Conservation (phyloP, 1,140 invertebrate genomes). For the Halyomorpha halys region DNA sequence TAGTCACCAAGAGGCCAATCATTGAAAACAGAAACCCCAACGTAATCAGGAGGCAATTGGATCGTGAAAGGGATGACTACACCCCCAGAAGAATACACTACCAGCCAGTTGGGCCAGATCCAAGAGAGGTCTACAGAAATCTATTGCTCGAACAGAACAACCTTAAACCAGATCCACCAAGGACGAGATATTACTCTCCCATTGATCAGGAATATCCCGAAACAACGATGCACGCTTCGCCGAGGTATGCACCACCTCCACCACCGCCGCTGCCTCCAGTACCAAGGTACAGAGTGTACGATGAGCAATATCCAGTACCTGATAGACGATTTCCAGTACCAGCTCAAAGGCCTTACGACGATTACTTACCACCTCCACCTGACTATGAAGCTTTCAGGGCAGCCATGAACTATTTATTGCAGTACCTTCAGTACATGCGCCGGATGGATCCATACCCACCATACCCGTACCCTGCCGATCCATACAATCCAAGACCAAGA, state of each 20-base stretch:
- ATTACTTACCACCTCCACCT: slow-evolving; percentile 36
- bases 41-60: slow-evolving; percentile 50
- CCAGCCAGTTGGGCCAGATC: slow-evolving; percentile 11
- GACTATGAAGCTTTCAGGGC: slow-evolving; percentile 36
- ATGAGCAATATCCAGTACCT: slow-evolving; percentile 10
- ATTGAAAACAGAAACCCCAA: slow-evolving; percentile 44
- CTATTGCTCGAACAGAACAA: slow-evolving; percentile 23
- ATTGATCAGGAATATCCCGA: slow-evolving; percentile 1
- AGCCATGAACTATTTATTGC: slow-evolving; percentile 32
- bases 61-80: slow-evolving; percentile 36
- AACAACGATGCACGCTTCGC: background rate
- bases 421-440: slow-evolving; percentile 30
- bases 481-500: slow-evolving; percentile 22
- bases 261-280: slow-evolving; percentile 8
- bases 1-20: slow-evolving; percentile 39
- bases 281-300: slow-evolving; percentile 11
- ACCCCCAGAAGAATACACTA: slow-evolving; percentile 31
- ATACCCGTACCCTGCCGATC: slow-evolving; percentile 35
- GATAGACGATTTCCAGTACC: background rate
- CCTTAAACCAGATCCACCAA: slow-evolving; percentile 25
- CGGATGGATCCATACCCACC: slow-evolving; percentile 26
- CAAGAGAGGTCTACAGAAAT: slow-evolving; percentile 25
- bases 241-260: background rate
- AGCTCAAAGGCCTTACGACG: slow-evolving; percentile 31
- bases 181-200: slow-evolving; percentile 14